A percentile compares a stretch with the other conserved stretches of the same genome.
These are phyloP conservation scores for Pelusios castaneus DNA, from an alignment of 2,113 vertebrate species.

Conservation along the genomic window DNA sequence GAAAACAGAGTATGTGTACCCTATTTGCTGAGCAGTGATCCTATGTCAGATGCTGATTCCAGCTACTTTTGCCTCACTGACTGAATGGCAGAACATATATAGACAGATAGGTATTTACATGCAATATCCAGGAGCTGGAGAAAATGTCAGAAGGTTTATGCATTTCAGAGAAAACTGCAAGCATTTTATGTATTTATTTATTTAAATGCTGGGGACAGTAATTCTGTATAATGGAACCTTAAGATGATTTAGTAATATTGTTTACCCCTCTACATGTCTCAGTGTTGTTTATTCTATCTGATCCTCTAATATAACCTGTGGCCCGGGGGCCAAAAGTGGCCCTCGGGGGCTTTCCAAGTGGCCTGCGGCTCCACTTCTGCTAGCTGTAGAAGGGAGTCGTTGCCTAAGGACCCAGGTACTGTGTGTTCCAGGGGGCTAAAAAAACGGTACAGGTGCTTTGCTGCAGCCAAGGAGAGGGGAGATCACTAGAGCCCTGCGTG, in stretches of 20 bases:
- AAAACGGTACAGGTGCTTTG: too few species aligned
- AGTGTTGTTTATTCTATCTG: background rate
- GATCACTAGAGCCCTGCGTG: too few species aligned
- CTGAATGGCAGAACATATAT: slow-evolving; percentile 51
- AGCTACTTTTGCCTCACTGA: slow-evolving; percentile 49
- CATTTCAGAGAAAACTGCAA: slow-evolving; percentile 9
- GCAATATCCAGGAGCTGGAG: slow-evolving; percentile 50
- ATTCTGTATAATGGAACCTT: background rate
- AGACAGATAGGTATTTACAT: slow-evolving; percentile 50
- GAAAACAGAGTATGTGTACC: slow-evolving; percentile 65
- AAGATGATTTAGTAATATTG: background rate
- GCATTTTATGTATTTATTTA: background rate
- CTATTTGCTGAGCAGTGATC: slow-evolving; percentile 71
- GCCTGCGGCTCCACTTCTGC: too few species aligned
- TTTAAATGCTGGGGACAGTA: background rate
- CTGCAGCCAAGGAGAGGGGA: too few species aligned
- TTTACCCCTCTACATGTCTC: background rate
- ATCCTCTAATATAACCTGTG: too few species aligned
- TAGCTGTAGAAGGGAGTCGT: too few species aligned
- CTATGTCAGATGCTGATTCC: slow-evolving; percentile 52
- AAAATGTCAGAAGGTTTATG: slow-evolving; percentile 45
- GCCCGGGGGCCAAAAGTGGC: too few species aligned
- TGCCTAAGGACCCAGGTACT: too few species aligned
- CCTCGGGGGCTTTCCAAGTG: too few species aligned
- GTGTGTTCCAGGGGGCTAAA: too few species aligned